A percentile compares a stretch with the other conserved stretches of the same genome.
Evolutionary conservation across 2,113 vertebrate genomes (phyloP).

Genomic region (Cephalopholis sonnerati): DNA sequence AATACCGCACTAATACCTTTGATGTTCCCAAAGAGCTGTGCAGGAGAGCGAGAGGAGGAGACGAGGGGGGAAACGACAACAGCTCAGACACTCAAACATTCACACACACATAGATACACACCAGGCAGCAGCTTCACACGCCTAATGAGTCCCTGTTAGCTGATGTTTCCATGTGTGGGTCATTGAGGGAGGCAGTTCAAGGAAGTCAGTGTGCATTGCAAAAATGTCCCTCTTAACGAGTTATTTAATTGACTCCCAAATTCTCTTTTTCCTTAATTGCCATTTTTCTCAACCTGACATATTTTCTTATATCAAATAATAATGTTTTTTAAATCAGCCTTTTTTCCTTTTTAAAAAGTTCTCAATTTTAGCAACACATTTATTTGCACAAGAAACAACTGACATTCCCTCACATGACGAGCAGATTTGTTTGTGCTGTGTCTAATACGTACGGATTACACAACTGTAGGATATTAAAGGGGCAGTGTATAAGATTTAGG

Average conservation of each 20-base stretch:
- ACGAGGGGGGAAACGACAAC: neutral
- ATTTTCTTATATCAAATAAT: neutral
- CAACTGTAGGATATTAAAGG: neutral
- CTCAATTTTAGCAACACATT: neutral
- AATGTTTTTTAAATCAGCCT: neutral
- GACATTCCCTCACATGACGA: neutral
- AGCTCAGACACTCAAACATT: conserved; percentile 6
- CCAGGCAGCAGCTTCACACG: conserved; percentile 23
- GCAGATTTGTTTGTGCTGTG: neutral
- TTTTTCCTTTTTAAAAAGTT: neutral
- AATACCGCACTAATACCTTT: conserved; percentile 69
- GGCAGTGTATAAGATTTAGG: no score
- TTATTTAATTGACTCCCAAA: conserved; percentile 31
- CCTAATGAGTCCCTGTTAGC: conserved; percentile 55
- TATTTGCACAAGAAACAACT: neutral
- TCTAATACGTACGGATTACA: neutral
- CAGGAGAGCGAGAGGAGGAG: conserved; percentile 36
- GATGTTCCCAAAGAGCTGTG: conserved; percentile 72
- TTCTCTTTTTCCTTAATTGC: neutral
- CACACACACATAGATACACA: neutral
- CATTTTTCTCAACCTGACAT: neutral
- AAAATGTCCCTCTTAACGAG: conserved; percentile 8
- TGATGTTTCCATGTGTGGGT: conserved; percentile 29
- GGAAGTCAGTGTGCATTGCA: neutral
- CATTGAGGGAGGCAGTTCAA: conserved; percentile 20